Evolutionary conservation across 1,140 invertebrate species (phyloP), one percentile per base, ranked within the genome.

Genomic region (Macrobrachium rosenbergii): DNA sequence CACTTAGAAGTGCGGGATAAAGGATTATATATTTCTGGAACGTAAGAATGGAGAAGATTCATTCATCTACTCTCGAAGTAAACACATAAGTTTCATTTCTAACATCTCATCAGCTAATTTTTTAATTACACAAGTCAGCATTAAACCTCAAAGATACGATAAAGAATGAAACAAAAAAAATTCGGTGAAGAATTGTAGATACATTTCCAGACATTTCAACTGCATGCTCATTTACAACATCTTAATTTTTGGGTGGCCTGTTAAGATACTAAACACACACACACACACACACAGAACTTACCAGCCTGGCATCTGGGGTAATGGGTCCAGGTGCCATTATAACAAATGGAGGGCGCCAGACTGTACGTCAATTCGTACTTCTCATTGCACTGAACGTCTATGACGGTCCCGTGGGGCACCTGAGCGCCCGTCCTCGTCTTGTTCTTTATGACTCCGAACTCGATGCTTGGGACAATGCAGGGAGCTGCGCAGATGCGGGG

Each of bases 321-420:
- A 90, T 98, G 95, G 0, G 96, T 96, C 98, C 98, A 99, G 0
- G 97, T 98, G 12, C 98, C 98, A 91, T 99, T 99, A 91, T 97
- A 96, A 91, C 98, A 99, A 0, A 96, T 94, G 0, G 95, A 94
- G 0, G 94, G 94, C 72, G 94, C 94, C 89, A 95, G 95, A 11
- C 95, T 94, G 10, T 95, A 93, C 21, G 91, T 90, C 76, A 98
- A 96, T 91, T 99, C 98, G 90, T 97, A 98, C 89, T 97, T 95
- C 82, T 95, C 93, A 82, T 97, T 95, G 91, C 98, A 99, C 72
- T 95, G 94, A 0, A 99, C 96, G 23, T 95, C 93, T 45, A 99
- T 94, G n/a, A 94, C 93, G 87, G 96, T 95, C 21, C 97, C 97
- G 91, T 99, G 97, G 77, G 95, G 94, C 0, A 98, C 96, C 83